These are phyloP conservation scores for Forficula auricularia DNA, from an alignment of 1,140 invertebrate species.

Conservation along the genomic window DNA sequence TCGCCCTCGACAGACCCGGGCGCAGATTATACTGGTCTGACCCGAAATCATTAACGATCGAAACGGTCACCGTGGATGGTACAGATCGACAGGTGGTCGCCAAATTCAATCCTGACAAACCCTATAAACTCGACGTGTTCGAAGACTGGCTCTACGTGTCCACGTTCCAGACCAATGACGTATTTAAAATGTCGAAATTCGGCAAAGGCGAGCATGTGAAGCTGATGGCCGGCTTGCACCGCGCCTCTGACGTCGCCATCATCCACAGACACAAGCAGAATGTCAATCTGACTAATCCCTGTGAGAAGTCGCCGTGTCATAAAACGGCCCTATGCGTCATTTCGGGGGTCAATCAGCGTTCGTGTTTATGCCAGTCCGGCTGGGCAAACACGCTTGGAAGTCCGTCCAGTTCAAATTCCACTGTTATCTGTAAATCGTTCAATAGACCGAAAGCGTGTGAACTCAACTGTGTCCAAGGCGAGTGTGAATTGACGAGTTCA, in stretches of 20 bases:
- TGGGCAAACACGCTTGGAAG: too few relatives aligned
- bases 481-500: conserved; percentile 31
- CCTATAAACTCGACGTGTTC: conserved; percentile 54
- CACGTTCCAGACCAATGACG: conserved; percentile 39
- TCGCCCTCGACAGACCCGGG: conserved; percentile 49
- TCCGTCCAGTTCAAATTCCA: conserved; percentile 5
- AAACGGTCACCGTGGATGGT: conserved; percentile 57
- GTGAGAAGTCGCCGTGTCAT: conserved; percentile 30
- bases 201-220: conserved; percentile 33
- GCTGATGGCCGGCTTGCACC: conserved; percentile 33
- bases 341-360: background rate
- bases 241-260: conserved; percentile 44
- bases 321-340: conserved; percentile 33
- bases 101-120: conserved; percentile 31
- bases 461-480: conserved; percentile 32
- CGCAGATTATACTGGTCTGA: conserved; percentile 59
- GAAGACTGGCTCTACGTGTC: conserved; percentile 51
- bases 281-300: conserved; percentile 25
- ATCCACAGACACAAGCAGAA: conserved; percentile 46
- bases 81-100: conserved; percentile 40
- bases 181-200: conserved; percentile 55
- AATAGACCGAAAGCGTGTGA: conserved; percentile 19
- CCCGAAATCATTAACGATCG: conserved; percentile 52
- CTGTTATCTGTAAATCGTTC: conserved; percentile 3
- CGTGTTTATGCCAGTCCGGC: too few relatives aligned